Evolutionary conservation across 2,888 invertebrate genomes (phyloP).

Genomic region (Ormyrus labotus): DNA sequence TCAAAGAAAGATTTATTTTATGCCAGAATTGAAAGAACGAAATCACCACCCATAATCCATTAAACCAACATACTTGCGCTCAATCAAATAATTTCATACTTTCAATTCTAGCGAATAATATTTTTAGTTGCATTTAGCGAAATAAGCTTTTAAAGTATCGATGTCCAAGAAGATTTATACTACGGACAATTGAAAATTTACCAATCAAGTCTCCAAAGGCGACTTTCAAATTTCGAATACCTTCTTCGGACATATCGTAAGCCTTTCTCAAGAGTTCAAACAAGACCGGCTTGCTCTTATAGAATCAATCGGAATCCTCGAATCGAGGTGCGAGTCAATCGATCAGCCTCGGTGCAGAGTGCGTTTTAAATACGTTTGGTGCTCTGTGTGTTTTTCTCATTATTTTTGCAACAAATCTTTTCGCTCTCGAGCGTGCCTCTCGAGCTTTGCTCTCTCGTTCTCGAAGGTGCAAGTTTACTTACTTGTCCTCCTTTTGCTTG

Average conservation of each 20-base stretch:
- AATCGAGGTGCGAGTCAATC: constrained; percentile 9
- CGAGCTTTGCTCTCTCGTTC: constrained; percentile 11
- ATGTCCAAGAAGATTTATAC: no score
- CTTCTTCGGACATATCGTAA: background rate
- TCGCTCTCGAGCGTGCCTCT: constrained; percentile 43
- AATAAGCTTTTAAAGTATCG: no score
- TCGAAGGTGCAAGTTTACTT: constrained; percentile 77
- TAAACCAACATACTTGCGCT: no score
- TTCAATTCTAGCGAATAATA: no score
- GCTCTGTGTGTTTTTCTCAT: constrained; percentile 57
- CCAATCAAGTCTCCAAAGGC: no score
- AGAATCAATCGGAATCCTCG: background rate
- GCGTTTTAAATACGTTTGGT: constrained; percentile 53
- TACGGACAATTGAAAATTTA: no score
- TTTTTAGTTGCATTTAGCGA: no score
- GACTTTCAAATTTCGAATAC: background rate
- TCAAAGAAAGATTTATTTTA: no score
- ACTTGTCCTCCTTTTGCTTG: constrained; percentile 78
- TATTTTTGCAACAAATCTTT: constrained; percentile 59
- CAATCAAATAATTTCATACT: no score
- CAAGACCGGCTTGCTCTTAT: background rate
- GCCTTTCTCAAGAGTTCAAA: constrained; percentile 5
- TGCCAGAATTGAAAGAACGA: no score
- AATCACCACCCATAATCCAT: no score
- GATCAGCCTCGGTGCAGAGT: constrained; percentile 52